Evolutionary conservation across 1,140 invertebrate genomes (phyloP), one percentile per base, ranked within the genome.

Genomic region (Eumaeus atala): DNA sequence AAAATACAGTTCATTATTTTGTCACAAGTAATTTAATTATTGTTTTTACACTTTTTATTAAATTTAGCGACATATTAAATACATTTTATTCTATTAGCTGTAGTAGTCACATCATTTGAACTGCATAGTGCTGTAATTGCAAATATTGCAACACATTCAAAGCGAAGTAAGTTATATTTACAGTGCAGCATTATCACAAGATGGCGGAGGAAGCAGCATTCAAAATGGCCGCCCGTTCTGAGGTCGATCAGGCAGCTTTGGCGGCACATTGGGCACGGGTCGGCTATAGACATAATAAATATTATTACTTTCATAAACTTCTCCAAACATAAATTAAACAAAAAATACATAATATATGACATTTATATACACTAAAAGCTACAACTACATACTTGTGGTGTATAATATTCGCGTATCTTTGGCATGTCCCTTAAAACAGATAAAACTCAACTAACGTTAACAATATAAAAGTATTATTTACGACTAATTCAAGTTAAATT

Each of bases 151-250:
- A 16, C 17, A 44, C 40, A 44, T 44, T 16, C 40, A 44, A 44
- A 44, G 40, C 40, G 14, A 12, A 3, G 40, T 9, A 58, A 49
- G 40, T 48, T 40, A 52, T 74, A 82, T 84, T 67, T 83, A 85
- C 82, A 85, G 48, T 61, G 66, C 61, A 66, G 55, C 53, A 44
- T 64, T 72, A 76, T 75, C 65, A 74, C 70, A 77, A 82, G 61
- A 76, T 76, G 77, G 74, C 72, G 75, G 70, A 69, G 65, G 69
- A 52, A 42, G 58, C 55, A 56, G 62, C 56, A 61, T 74, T 86
- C 77, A 86, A 78, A 77, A 86, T 74, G 84, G 87, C 64, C 85
- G 77, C 37, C 87, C 87, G 67, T 88, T 88, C 73, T 88, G 87
- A 58, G 87, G 84, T 68, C 87, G 72, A 56, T 88, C 85, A 17